phyloP scores from a whole-genome alignment of 2,888 invertebrate genomes.

The Cyclophora albipunctata region DNA sequence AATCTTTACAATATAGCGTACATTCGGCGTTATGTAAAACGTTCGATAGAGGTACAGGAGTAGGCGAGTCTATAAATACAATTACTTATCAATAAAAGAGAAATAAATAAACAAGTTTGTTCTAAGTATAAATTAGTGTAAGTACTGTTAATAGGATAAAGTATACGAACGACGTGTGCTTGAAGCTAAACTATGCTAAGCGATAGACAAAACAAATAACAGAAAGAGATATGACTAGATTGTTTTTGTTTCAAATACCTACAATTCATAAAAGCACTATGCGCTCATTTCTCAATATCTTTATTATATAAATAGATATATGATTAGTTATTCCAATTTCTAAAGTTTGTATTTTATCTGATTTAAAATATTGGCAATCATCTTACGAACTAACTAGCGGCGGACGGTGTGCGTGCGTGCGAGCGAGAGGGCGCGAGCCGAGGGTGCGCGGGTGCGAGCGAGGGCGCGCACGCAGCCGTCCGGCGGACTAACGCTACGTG shows the following conservation, averaged over 20 bases:
- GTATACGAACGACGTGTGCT: constrained; percentile 49
- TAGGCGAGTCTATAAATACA: constrained; percentile 4
- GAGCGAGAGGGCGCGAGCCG: constrained; percentile 3
- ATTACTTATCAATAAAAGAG: constrained; percentile 17
- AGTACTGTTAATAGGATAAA: constrained; percentile 34
- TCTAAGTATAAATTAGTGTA: constrained; percentile 26
- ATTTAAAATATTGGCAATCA: constrained; percentile 72
- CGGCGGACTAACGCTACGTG: constrained; percentile 38
- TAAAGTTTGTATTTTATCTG: constrained; percentile 60
- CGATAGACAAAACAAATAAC: constrained; percentile 66
- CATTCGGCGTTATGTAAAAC: neutral
- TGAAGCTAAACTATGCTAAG: constrained; percentile 76
- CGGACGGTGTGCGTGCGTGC: constrained; percentile 33
- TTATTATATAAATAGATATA: constrained; percentile 73
- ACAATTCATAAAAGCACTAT: constrained; percentile 74
- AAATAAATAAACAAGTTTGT: constrained; percentile 19
- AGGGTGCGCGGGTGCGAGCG: constrained; percentile 13
- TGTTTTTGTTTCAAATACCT: constrained; percentile 62
- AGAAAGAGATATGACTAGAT: constrained; percentile 74
- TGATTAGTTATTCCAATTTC: constrained; percentile 69
- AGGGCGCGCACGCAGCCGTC: constrained; percentile 32
- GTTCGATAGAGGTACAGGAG: constrained; percentile 11
- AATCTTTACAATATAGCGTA: constrained; percentile 19
- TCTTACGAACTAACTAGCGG: constrained; percentile 62
- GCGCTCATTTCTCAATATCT: constrained; percentile 70